Evolutionary conservation across 1,140 invertebrate species (phyloP), one percentile per base, ranked within the genome.

Genomic region (Philopotamus ludificatus): DNA sequence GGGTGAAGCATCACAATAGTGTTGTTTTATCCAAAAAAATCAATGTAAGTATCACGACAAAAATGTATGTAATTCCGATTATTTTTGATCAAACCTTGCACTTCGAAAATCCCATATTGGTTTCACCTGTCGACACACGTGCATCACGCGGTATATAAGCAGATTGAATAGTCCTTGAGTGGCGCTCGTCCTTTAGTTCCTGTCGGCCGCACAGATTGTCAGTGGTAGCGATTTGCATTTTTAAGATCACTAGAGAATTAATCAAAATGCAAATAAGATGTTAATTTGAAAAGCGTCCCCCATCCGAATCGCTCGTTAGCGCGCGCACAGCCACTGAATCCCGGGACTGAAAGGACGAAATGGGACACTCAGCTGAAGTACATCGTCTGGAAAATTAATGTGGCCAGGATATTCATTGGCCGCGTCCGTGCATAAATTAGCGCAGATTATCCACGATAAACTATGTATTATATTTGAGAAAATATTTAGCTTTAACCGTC

Each of bases 181-280:
- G 21, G 16, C 20, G 39, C 55, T 34, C 55, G 42, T 12, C 18
- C 10, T 47, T 4, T 21, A 10, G n/a, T 7, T 28, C 28, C 54
- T 28, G 28, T n/a, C 49, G 34, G 45, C n/a, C 41, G 59, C 60
- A 55, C 18, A 18, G 10, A 25, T 4, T 21, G 16, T 34, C 15
- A 53, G 4, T 12, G 28, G 28, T 4, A 28, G 10, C 45, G 61
- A 66, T 70, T 70, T 63, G 64, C 68, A 70, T 70, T 66, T 70
- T 70, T 63, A 66, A 70, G 64, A 70, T 66, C 68, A 63, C 68
- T 70, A 54, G 68, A 70, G 64, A 66, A 66, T 66, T 70, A 63
- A 66, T 66, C 68, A 66, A 66, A 66, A 70, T 70, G 68, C 68
- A 66, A 66, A 70, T 66, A 41, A 57, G 60, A 66, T 63, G 67